These are phyloP conservation scores for Dryobotodes eremita DNA, from an alignment of 2,888 invertebrate genomes.

Conservation along the genomic window DNA sequence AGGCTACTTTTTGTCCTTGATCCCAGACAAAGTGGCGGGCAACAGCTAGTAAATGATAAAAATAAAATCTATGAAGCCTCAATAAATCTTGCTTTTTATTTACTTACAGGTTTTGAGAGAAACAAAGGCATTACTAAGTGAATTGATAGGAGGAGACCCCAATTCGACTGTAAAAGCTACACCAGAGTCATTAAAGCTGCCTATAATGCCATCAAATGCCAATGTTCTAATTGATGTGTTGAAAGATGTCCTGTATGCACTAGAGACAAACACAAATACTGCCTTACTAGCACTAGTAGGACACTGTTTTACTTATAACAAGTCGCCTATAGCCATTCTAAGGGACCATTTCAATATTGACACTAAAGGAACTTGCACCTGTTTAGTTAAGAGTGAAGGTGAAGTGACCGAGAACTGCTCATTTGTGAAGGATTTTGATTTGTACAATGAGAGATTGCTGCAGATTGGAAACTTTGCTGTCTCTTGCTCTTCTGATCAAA, in stretches of 20 bases:
- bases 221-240: conserved; percentile 91
- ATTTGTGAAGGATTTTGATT: conserved; percentile 92
- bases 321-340: conserved; percentile 78
- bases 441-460: conserved; percentile 92
- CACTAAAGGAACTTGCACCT: conserved; percentile 72
- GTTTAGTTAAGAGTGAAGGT: conserved; percentile 70
- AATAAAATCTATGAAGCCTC: neutral
- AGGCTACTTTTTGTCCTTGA: too few relatives aligned
- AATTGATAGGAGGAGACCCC: conserved; percentile 83
- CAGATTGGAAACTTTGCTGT: conserved; percentile 94
- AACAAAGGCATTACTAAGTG: conserved; percentile 85
- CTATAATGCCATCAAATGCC: conserved; percentile 85
- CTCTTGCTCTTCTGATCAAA: conserved; percentile 88
- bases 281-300: conserved; percentile 91
- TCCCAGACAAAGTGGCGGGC: too few relatives aligned
- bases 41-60: neutral
- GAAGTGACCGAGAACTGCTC: conserved; percentile 85
- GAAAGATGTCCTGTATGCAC: conserved; percentile 91
- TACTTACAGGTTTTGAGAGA: conserved; percentile 89
- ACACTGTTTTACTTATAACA: conserved; percentile 81
- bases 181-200: conserved; percentile 79
- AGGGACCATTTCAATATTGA: conserved; percentile 77
- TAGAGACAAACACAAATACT: conserved; percentile 93
- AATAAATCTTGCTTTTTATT: conserved; percentile 39
- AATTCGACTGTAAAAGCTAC: conserved; percentile 87